Evolutionary conservation across 1,140 invertebrate species (phyloP), one percentile per base, ranked within the genome.

Genomic region (Zaprionus inermis): DNA sequence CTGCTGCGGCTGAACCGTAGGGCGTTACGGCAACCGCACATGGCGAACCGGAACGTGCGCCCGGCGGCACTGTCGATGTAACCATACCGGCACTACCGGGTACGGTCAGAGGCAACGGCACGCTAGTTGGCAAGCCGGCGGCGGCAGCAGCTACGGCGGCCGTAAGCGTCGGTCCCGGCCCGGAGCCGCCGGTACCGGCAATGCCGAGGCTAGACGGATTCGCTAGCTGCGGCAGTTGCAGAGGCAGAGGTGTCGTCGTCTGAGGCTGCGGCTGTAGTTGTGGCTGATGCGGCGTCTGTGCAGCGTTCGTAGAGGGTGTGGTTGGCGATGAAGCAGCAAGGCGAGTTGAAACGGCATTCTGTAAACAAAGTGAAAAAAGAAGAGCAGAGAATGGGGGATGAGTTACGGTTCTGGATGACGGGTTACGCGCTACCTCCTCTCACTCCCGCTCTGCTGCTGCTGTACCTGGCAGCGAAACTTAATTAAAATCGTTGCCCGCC

Each of bases 61-160:
- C 93, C 82, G 93, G 93, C 60, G 93, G 93, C 88, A 93, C 93
- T 89, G 93, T 91, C 28, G 91, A 91, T 57, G 92, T 92, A 44
- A 92, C 90, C 85, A 92, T 90, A 36, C 54, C 76, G 63, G 76
- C 20, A 20, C n/a, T 16, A 46, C 52, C 66, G 55, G 85, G 72
- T 28, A 81, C 75, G 56, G 81, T 74, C 55, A 76, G 68, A 55
- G 52, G 75, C 56, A 69, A 56, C 14, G 70, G 67, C 64, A 71
- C 72, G 56, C 56, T 57, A 30, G 59, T 44, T 12, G 75, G 76
- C 70, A 80, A 38, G 41, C 74, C 78, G 63, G 82, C 69, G 67
- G 76, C 78, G 59, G 76, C 68, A 72, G 79, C 79, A 28, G 81
- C 79, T 71, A 80, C 91, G 70, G 93, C 93, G 56, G 92, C 93